Conservation (phyloP, 2,113 vertebrate species). For the Vidua macroura region DNA sequence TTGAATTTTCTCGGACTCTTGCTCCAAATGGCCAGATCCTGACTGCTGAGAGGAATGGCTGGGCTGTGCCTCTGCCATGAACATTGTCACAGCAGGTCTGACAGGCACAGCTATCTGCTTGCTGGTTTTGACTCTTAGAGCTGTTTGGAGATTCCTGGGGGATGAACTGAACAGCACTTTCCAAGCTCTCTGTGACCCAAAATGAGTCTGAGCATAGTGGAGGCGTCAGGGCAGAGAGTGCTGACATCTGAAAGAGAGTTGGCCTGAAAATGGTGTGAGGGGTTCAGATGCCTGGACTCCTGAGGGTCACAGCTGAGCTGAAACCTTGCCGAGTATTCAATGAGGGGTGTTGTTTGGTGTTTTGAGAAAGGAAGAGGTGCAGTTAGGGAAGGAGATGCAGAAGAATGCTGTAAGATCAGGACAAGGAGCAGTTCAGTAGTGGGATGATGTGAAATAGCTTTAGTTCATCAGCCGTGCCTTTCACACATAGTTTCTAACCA, state of each 20-base stretch:
- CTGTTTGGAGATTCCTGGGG: background rate
- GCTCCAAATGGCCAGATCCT: background rate
- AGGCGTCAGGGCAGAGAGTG: fast-evolving
- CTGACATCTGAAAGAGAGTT: background rate
- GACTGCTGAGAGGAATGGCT: background rate
- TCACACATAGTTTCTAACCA: background rate
- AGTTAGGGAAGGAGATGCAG: background rate
- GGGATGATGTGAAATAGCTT: background rate
- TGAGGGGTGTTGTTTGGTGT: background rate
- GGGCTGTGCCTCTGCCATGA: background rate
- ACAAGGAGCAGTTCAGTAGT: background rate
- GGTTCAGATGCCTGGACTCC: background rate
- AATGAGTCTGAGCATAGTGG: background rate
- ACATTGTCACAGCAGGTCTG: background rate
- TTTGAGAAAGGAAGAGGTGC: background rate
- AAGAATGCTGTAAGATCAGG: background rate
- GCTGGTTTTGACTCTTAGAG: background rate
- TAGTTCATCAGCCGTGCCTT: background rate
- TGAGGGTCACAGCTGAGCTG: background rate
- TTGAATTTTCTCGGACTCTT: background rate
- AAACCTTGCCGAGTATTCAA: background rate
- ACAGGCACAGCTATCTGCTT: background rate
- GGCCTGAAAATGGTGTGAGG: background rate
- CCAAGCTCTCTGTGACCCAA: background rate
- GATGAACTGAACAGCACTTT: background rate